Evolutionary conservation across 1,140 invertebrate genomes (phyloP).

Genomic region (Anoplophora glabripennis): DNA sequence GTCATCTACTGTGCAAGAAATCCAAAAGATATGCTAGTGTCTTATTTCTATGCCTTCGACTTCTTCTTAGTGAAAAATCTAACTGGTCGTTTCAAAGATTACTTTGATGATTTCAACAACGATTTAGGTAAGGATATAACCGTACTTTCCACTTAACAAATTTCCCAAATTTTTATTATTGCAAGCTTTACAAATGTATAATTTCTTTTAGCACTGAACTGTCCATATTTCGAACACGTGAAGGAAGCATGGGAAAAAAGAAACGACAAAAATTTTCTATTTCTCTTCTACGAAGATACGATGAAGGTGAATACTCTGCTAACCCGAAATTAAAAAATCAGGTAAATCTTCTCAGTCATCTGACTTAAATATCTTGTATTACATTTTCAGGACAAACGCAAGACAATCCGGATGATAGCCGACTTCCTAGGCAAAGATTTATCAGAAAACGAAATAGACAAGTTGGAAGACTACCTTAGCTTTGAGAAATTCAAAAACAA

Average conservation of each 20-base stretch:
- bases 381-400: too few species aligned
- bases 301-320: neutral
- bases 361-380: neutral
- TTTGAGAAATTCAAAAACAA: too few species aligned
- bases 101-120: neutral
- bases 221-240: too few species aligned
- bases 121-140: neutral
- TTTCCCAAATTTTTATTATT: neutral
- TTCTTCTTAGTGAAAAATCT: neutral
- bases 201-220: too few species aligned
- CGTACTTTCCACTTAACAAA: neutral
- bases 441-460: too few species aligned
- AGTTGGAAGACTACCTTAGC: too few species aligned
- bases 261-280: too few species aligned
- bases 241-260: too few species aligned
- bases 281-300: too few species aligned
- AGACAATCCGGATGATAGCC: too few species aligned
- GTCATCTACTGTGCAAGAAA: slow-evolving; percentile 7
- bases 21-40: neutral
- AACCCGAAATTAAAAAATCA: neutral
- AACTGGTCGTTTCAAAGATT: neutral
- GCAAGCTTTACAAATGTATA: neutral
- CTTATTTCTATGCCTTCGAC: neutral
- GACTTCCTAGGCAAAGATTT: too few species aligned
- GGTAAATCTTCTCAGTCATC: neutral